Percentiles rank a stretch among this genome's conserved stretches.
Conservation (phyloP, 2,888 invertebrate species). For the Plebejus melissa region DNA sequence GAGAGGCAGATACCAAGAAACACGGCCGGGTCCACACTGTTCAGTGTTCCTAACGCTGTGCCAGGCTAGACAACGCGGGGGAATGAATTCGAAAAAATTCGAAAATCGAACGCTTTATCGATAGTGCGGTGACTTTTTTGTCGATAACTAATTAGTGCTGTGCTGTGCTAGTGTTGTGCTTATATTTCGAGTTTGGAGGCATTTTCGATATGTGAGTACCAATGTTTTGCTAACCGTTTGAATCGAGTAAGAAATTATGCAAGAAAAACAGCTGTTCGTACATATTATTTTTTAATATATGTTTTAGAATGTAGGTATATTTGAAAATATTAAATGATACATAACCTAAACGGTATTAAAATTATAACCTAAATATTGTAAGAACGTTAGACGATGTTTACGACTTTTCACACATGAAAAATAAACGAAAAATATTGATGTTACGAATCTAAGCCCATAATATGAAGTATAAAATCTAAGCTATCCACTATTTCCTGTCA, state of each 20-base stretch:
- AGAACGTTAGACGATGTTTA: neutral
- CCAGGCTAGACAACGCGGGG: constrained; percentile 43
- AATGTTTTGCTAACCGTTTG: constrained; percentile 27
- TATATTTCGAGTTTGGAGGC: constrained; percentile 10
- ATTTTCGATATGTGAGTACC: constrained; percentile 23
- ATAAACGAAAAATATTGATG: neutral
- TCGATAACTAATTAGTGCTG: constrained; percentile 32
- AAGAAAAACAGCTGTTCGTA: constrained; percentile 7
- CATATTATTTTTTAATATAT: too few relatives aligned
- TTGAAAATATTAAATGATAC: too few relatives aligned
- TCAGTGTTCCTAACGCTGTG: constrained; percentile 66
- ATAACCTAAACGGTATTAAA: neutral
- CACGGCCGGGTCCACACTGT: constrained; percentile 60
- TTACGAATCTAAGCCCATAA: neutral
- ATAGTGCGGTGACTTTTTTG: constrained; percentile 34
- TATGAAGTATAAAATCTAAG: neutral
- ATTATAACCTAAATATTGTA: neutral
- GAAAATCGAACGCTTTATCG: constrained; percentile 34
- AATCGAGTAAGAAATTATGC: neutral
- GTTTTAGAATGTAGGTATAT: too few relatives aligned
- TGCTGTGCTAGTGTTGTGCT: constrained; percentile 27
- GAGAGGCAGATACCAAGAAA: constrained; percentile 51
- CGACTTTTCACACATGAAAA: neutral
- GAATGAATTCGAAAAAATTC: constrained; percentile 25
- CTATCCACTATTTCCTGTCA: too few relatives aligned